Evolutionary conservation across 1,140 invertebrate genomes (phyloP).

Genomic region (Patella vulgata): DNA sequence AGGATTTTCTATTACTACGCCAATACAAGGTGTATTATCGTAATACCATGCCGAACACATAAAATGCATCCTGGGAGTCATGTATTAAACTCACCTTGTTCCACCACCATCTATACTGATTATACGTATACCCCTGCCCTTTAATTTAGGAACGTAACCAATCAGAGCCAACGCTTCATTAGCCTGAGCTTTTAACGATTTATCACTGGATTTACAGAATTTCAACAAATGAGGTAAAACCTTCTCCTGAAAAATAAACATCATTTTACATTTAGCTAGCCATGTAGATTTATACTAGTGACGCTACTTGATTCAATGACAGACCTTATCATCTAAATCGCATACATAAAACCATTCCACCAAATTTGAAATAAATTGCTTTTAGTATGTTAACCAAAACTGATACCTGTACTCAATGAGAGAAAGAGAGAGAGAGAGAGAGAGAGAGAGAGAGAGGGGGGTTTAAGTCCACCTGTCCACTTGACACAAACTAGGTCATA

Average conservation of each 20-base stretch:
- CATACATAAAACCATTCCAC: background rate
- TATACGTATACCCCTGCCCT: constrained; percentile 80
- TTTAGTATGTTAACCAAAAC: background rate
- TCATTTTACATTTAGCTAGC: too few relatives aligned
- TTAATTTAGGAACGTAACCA: constrained; percentile 78
- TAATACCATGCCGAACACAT: too few relatives aligned
- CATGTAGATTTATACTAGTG: too few relatives aligned
- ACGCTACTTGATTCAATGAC: background rate
- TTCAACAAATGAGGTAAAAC: constrained; percentile 74
- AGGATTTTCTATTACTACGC: too few relatives aligned
- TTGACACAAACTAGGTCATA: too few relatives aligned
- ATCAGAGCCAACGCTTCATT: constrained; percentile 74
- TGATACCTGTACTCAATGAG: background rate
- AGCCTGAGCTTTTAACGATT: constrained; percentile 31
- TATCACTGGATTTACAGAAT: constrained; percentile 55
- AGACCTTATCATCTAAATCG: too few relatives aligned
- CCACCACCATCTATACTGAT: constrained; percentile 92
- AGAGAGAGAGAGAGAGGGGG: background rate
- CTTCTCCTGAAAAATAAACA: constrained; percentile 74
- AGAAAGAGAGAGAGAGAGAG: background rate
- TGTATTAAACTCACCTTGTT: constrained; percentile 75
- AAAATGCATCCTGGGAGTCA: too few relatives aligned
- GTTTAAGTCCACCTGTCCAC: too few relatives aligned
- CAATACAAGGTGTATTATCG: too few relatives aligned
- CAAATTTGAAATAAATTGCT: background rate